Evolutionary conservation across 1,140 invertebrate genomes (phyloP).

Genomic region (Phymorhynchus buccinoides): DNA sequence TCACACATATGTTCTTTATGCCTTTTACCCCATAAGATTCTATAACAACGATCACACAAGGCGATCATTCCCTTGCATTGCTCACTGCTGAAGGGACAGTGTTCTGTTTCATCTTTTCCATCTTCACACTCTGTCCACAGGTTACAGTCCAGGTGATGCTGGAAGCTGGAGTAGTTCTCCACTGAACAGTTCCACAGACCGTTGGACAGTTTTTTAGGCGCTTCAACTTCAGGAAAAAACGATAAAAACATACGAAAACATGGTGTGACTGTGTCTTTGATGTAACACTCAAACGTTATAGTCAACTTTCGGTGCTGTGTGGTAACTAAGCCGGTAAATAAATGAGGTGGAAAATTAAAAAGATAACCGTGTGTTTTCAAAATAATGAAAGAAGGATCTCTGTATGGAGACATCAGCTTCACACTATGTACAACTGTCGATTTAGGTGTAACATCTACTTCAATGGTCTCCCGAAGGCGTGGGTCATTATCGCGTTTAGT

Average conservation of each 20-base stretch:
- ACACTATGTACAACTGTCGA: too few species aligned
- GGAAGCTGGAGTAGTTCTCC: constrained; percentile 18
- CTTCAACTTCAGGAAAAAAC: neutral
- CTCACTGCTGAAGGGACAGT: constrained; percentile 9
- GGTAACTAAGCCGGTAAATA: too few species aligned
- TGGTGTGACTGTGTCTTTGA: neutral
- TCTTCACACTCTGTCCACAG: constrained; percentile 4
- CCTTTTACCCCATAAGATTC: neutral
- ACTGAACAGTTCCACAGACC: constrained; percentile 10
- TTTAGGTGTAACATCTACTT: too few species aligned
- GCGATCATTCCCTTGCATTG: neutral
- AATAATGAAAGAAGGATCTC: too few species aligned
- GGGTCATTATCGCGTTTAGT: too few species aligned
- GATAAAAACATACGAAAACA: neutral
- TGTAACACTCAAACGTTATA: too few species aligned
- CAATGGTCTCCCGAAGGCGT: too few species aligned
- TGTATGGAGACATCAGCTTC: too few species aligned
- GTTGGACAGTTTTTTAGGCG: neutral
- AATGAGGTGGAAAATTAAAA: too few species aligned
- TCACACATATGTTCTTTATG: neutral
- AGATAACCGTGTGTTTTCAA: too few species aligned
- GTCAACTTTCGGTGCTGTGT: too few species aligned
- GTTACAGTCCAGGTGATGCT: constrained; percentile 12
- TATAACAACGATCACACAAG: neutral
- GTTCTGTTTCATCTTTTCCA: neutral